phyloP scores from a whole-genome alignment of 2,888 invertebrate species.

The Acanthococcus lagerstroemiae region DNA sequence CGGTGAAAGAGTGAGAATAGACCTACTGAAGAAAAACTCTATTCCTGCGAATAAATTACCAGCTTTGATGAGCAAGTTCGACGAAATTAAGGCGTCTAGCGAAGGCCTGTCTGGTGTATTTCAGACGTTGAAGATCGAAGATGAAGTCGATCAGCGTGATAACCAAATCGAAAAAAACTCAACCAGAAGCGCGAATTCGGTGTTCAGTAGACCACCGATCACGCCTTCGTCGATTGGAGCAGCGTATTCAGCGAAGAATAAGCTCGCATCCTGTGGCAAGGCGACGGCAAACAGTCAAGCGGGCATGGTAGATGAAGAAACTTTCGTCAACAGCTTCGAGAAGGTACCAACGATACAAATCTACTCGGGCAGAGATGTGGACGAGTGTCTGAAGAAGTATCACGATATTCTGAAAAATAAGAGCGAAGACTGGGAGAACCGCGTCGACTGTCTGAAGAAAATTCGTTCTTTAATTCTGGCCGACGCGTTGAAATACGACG shows the following conservation, averaged over 20 bases:
- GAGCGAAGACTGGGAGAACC: conserved; percentile 84
- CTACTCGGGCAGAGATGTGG: conserved; percentile 72
- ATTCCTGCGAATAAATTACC: conserved; percentile 60
- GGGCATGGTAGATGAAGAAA: conserved; percentile 81
- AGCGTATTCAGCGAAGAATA: not conserved
- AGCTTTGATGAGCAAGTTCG: conserved; percentile 69
- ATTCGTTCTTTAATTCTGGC: conserved; percentile 72
- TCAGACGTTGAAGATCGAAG: conserved; percentile 10
- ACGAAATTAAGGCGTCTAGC: conserved; percentile 57
- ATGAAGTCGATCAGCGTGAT: conserved; percentile 14
- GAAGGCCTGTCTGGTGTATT: not conserved
- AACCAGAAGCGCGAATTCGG: not conserved
- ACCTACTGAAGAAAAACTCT: conserved; percentile 69
- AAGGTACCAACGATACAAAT: conserved; percentile 70
- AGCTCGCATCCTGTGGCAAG: not conserved
- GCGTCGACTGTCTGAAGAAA: conserved; percentile 85
- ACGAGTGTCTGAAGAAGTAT: conserved; percentile 66
- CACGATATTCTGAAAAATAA: conserved; percentile 67
- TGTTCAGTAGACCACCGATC: conserved; percentile 9
- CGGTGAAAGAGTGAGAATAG: conserved; percentile 73
- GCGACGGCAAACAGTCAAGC: conserved; percentile 43
- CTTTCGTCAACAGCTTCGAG: conserved; percentile 76
- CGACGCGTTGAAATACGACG: conserved; percentile 63
- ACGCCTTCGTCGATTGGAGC: conserved; percentile 4
- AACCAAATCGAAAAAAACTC: not conserved